These are phyloP conservation scores for Arbacia lixula DNA, from an alignment of 53 echinoderm and acorn worm species.

Conservation along the genomic window DNA sequence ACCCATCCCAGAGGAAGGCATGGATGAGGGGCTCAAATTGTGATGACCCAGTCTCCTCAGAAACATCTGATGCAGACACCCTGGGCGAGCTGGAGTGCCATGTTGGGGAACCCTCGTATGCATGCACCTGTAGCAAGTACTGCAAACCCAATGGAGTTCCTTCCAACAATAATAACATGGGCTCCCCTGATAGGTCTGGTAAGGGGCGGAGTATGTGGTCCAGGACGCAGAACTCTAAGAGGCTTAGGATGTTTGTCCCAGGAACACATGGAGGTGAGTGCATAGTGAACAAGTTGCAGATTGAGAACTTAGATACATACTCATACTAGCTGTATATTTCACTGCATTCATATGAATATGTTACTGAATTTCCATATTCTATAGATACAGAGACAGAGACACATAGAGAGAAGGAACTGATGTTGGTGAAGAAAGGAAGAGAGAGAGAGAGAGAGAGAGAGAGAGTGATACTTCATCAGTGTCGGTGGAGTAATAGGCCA, in stretches of 20 bases:
- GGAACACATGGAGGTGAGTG: constrained; percentile 86
- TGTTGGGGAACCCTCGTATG: constrained; percentile 62
- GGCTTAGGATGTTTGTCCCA: constrained; percentile 91
- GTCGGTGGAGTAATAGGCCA: no score
- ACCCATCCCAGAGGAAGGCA: constrained; percentile 58
- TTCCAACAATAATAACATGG: constrained; percentile 66
- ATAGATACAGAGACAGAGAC: not conserved
- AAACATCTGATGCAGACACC: constrained; percentile 37
- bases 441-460: not conserved
- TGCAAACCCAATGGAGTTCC: constrained; percentile 77
- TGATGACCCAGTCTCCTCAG: constrained; percentile 33
- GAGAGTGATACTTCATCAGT: no score
- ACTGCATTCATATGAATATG: no score
- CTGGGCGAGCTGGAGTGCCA: constrained; percentile 65
- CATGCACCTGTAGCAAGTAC: constrained; percentile 89
- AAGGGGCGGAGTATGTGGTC: constrained; percentile 90
- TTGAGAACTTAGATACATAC: no score
- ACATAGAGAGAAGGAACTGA: not conserved
- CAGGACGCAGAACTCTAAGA: constrained; percentile 83
- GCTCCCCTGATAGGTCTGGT: constrained; percentile 44
- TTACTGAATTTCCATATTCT: no score
- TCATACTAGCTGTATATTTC: no score
- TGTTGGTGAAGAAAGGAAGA: not conserved
- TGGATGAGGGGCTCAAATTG: constrained; percentile 22
- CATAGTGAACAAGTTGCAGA: no score